Evolutionary conservation across 2,797 vertebrate species (phyloP), one percentile per base, ranked within the genome.

Genomic region (Hemibagrus guttatus): DNA sequence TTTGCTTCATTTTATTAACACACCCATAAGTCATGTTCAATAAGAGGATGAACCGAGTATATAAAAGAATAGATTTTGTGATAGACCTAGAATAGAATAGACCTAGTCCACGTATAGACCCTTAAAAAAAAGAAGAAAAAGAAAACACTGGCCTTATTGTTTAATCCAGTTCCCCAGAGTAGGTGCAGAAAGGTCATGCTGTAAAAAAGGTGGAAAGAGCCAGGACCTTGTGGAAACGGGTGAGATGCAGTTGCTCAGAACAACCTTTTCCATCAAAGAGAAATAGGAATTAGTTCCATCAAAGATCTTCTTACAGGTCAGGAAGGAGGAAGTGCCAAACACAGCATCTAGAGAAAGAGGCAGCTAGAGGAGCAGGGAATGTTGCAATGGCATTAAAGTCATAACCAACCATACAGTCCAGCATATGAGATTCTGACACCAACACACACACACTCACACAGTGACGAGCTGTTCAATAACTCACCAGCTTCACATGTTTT

Each of bases 271-370:
- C 79, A 28, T 90, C 84, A 89, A 88, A 86, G 13, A 79, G 61
- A 85, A 82, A 84, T 61, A 66, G 69, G 76, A 86, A 89, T 87
- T 88, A 80, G 83, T 90, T 90, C n/a, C 78, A 86, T 91, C 85
- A 91, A 90, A 89, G 81, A 52, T 84, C 81, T 87, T 39, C 83
- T 90, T 82, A 84, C 87, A 86, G 82, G 66, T 42, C 86, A 85
- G 89, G 90, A 87, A 66, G 54, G 26, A 58, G 39, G 52, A 84
- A 19, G 66, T 17, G 61, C n/a, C 39, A 66, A 49, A 52, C 42
- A 23, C 46, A 68, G 46, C 63, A 35, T 83, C 54, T 19, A 71
- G 64, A n/a, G 8, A 39, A 26, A 39, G 39, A 69, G 28, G 52
- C 14, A 66, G 59, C 52, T n/a, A n/a, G 21, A 72, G 21, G 23